Percentiles rank a stretch among this genome's conserved stretches.
Conservation (phyloP, 2,888 invertebrate genomes). For the Sarcophaga subvicina region DNA sequence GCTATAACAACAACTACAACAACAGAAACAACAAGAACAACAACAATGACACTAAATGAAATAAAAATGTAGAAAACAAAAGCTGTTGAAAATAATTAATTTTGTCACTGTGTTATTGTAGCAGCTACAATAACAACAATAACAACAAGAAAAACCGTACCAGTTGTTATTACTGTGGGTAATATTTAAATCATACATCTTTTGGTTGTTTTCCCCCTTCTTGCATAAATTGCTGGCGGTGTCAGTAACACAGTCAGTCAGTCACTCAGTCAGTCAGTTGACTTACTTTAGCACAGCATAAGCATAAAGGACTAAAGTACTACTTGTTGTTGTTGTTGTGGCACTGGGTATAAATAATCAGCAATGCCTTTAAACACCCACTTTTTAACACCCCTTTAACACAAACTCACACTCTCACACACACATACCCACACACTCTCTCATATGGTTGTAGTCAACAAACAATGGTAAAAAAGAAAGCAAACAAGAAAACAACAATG, state of each 20-base stretch:
- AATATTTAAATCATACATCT: constrained; percentile 40
- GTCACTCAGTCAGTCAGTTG: constrained; percentile 15
- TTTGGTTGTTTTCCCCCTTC: neutral
- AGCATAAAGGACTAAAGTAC: constrained; percentile 6
- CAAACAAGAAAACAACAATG: neutral
- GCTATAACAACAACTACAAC: neutral
- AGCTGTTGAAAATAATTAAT: constrained; percentile 68
- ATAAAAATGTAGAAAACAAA: constrained; percentile 45
- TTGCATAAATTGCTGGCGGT: neutral
- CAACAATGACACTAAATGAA: neutral
- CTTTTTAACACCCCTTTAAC: constrained; percentile 64
- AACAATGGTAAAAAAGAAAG: neutral
- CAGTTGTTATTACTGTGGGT: constrained; percentile 17
- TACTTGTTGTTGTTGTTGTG: constrained; percentile 19
- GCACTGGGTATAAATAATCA: constrained; percentile 43
- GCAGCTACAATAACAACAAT: neutral
- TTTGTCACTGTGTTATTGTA: constrained; percentile 55
- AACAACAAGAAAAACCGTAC: neutral
- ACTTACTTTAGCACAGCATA: constrained; percentile 17
- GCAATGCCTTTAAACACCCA: constrained; percentile 63
- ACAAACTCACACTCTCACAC: constrained; percentile 20
- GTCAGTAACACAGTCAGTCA: neutral
- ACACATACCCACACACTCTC: neutral
- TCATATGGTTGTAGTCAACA: neutral
- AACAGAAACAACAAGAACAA: neutral